phyloP scores from a whole-genome alignment of 2,113 vertebrate genomes.

The Ifrita kowaldi region DNA sequence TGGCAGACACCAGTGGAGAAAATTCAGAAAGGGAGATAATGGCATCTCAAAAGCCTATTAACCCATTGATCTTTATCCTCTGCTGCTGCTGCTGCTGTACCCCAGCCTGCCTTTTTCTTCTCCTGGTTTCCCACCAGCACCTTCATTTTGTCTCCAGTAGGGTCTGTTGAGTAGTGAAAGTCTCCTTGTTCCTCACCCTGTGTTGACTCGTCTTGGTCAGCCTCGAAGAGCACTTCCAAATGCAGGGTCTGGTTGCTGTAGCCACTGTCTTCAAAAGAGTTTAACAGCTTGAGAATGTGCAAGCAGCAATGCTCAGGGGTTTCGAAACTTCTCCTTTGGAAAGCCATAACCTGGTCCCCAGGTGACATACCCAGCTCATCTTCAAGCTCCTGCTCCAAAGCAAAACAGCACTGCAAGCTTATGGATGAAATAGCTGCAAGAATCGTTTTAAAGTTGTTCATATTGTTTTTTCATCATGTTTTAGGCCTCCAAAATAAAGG shows the following conservation, averaged over 20 bases:
- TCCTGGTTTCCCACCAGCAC: background rate
- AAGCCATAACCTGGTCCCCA: background rate
- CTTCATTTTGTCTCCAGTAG: background rate
- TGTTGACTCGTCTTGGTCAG: background rate
- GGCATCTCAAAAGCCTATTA: background rate
- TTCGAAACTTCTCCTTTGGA: background rate
- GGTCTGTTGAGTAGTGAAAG: background rate
- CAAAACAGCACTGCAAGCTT: background rate
- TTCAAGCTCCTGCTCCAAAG: background rate
- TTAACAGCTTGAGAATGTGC: background rate
- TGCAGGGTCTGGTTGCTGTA: background rate
- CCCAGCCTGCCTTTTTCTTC: background rate
- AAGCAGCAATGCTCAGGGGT: background rate
- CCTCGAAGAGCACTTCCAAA: background rate
- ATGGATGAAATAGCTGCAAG: background rate
- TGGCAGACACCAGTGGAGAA: background rate
- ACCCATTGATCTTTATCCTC: background rate
- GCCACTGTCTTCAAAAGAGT: background rate
- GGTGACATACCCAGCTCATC: background rate
- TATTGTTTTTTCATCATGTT: background rate
- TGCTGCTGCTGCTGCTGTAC: background rate
- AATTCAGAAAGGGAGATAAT: background rate
- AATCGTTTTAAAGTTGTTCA: background rate
- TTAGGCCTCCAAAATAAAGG: background rate
- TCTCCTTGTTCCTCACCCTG: background rate